These are phyloP conservation scores for Martes martes DNA, from an alignment of 2,113 vertebrate genomes.

Conservation along the genomic window DNA sequence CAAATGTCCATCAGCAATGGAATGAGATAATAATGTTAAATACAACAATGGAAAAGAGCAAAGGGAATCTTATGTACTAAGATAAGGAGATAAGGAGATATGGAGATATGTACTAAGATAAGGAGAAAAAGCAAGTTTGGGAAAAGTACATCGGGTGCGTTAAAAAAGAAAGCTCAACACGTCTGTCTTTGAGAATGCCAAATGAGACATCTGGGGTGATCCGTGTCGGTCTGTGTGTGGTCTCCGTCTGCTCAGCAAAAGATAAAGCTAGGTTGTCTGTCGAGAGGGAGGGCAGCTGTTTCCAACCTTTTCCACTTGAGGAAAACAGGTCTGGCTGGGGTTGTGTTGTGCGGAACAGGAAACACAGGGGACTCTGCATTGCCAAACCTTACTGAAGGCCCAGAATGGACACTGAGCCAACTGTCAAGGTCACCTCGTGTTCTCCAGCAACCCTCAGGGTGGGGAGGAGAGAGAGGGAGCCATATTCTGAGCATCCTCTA, in stretches of 20 bases:
- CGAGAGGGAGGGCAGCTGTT: neutral
- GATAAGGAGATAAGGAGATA: neutral
- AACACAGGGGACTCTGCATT: neutral
- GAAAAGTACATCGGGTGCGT: neutral
- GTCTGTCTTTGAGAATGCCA: neutral
- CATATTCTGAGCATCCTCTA: rapidly evolving
- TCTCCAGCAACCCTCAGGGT: neutral
- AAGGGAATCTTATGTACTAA: neutral
- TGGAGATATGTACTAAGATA: neutral
- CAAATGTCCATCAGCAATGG: neutral
- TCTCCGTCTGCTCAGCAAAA: neutral
- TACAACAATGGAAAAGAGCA: neutral
- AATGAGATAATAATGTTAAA: neutral
- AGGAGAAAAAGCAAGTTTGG: neutral
- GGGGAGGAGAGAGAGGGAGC: neutral
- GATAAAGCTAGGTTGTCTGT: neutral
- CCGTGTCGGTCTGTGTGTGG: neutral
- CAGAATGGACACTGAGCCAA: neutral
- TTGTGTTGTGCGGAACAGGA: neutral
- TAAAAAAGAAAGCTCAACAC: neutral
- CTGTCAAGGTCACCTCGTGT: neutral
- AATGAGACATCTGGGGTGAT: neutral
- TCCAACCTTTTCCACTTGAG: neutral
- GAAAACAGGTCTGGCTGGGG: neutral
- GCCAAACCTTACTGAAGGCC: neutral